phyloP scores from a whole-genome alignment of 1,140 invertebrate species.

The Ceratina japonica region DNA sequence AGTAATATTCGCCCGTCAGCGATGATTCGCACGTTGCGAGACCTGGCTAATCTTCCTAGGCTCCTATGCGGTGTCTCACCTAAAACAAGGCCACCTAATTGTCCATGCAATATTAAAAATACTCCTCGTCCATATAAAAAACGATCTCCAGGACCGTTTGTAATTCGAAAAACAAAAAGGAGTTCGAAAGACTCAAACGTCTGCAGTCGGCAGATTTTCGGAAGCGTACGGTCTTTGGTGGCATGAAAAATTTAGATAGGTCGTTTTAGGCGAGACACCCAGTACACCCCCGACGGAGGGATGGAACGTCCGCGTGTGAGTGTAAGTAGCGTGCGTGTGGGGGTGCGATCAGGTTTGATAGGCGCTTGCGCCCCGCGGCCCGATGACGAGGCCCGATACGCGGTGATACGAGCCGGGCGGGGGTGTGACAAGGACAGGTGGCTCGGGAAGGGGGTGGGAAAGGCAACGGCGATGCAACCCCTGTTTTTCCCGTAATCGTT shows the following conservation, averaged over 20 bases:
- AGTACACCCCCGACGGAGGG: not conserved
- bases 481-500: slow-evolving; percentile 66
- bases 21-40: slow-evolving; percentile 10
- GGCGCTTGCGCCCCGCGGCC: slow-evolving; percentile 18
- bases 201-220: too few species aligned
- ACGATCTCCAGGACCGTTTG: too few species aligned
- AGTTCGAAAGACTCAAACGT: too few species aligned
- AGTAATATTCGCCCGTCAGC: not conserved
- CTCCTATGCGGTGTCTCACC: not conserved
- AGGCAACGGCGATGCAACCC: slow-evolving; percentile 45
- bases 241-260: too few species aligned
- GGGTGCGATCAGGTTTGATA: not conserved
- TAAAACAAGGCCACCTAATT: too few species aligned
- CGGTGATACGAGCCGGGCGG: too few species aligned
- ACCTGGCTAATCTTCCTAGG: slow-evolving; percentile 10
- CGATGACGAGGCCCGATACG: not conserved
- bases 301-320: not conserved
- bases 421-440: slow-evolving; percentile 13
- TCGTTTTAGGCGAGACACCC: too few species aligned
- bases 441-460: not conserved
- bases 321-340: not conserved
- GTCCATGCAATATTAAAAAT: too few species aligned
- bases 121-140: too few species aligned
- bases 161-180: too few species aligned
- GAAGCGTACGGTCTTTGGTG: too few species aligned